Evolutionary conservation across 2,113 vertebrate species (phyloP).

Genomic region (Psittacus erithacus): DNA sequence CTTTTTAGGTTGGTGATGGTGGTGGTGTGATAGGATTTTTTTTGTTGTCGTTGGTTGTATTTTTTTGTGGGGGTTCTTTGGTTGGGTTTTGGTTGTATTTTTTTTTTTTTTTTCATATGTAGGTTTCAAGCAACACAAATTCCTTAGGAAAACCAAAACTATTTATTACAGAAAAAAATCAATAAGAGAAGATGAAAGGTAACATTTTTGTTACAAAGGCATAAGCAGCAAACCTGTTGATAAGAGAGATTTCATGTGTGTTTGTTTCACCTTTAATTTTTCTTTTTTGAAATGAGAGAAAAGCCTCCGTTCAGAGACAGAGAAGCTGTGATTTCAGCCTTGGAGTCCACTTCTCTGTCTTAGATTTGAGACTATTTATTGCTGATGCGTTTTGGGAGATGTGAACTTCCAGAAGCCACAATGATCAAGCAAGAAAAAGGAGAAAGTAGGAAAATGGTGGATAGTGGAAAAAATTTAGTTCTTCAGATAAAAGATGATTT

Average conservation of each 20-base stretch:
- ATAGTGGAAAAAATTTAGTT: neutral
- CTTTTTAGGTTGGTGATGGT: neutral
- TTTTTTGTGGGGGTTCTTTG: neutral
- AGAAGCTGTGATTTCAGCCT: neutral
- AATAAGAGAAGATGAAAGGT: neutral
- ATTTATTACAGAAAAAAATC: neutral
- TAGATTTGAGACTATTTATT: neutral
- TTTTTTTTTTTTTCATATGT: neutral
- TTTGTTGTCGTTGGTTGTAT: neutral
- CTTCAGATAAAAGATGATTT: neutral
- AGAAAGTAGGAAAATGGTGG: neutral
- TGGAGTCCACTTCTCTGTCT: neutral
- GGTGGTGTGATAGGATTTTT: neutral
- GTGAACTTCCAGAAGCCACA: rapidly evolving
- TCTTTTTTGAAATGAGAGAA: neutral
- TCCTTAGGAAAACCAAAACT: neutral
- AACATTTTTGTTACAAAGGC: neutral
- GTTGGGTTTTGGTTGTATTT: neutral
- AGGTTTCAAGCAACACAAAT: neutral
- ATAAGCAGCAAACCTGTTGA: rapidly evolving
- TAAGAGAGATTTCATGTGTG: rapidly evolving
- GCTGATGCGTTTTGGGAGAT: neutral
- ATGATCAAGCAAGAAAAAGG: neutral
- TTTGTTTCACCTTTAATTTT: neutral
- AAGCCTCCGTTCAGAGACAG: rapidly evolving